Conservation (phyloP, 1,140 invertebrate species). For the Drosophila hydei region DNA sequence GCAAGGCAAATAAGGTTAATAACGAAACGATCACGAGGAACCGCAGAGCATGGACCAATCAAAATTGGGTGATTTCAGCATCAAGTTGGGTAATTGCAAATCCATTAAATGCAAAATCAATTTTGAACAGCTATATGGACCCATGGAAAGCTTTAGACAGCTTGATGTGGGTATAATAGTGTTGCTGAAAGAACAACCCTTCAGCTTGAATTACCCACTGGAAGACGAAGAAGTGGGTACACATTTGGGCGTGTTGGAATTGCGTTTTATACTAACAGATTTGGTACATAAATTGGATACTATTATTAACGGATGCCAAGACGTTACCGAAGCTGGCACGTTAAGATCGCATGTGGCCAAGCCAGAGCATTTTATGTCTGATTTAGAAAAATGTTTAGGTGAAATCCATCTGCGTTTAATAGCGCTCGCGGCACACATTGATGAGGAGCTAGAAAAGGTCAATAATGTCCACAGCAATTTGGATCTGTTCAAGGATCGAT, state of each 20-base stretch:
- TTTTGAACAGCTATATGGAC: slow-evolving; percentile 70
- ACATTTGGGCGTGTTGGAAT: slow-evolving; percentile 64
- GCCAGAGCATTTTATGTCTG: slow-evolving; percentile 84
- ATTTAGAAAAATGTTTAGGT: slow-evolving; percentile 84
- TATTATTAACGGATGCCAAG: slow-evolving; percentile 71
- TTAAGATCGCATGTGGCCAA: slow-evolving; percentile 64
- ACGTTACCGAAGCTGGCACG: slow-evolving; percentile 33
- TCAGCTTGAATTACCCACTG: slow-evolving; percentile 83
- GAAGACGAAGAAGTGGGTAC: slow-evolving; percentile 64
- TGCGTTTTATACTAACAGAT: slow-evolving; percentile 84
- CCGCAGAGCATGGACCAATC: slow-evolving; percentile 36
- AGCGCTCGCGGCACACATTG: slow-evolving; percentile 81
- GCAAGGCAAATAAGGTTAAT: not conserved
- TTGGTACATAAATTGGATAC: slow-evolving; percentile 80
- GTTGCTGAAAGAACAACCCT: slow-evolving; percentile 78
- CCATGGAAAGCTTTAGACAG: slow-evolving; percentile 79
- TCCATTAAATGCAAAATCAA: slow-evolving; percentile 60
- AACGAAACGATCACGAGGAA: slow-evolving; percentile 43
- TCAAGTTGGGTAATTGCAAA: slow-evolving; percentile 54
- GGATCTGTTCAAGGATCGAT: slow-evolving; percentile 85
- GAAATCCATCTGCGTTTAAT: slow-evolving; percentile 85
- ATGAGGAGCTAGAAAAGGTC: slow-evolving; percentile 85
- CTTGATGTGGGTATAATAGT: slow-evolving; percentile 85
- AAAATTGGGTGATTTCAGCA: slow-evolving; percentile 42
- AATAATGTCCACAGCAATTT: slow-evolving; percentile 86